A percentile compares a stretch with the other conserved stretches of the same genome.
phyloP scores from a whole-genome alignment of 2,113 vertebrate species.

The Urocynchramus pylzowi region DNA sequence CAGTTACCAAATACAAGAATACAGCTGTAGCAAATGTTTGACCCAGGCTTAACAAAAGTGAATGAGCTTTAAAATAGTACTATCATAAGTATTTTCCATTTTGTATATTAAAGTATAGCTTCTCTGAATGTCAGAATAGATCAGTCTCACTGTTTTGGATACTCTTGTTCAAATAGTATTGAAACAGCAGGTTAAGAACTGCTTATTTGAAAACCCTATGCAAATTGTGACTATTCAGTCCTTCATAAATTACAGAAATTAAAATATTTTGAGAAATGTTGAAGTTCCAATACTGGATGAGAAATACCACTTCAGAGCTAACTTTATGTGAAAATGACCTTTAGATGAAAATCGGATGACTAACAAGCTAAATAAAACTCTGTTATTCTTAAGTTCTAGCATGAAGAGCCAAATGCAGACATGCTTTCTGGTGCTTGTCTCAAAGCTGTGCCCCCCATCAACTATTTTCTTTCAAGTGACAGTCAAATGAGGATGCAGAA shows the following conservation, averaged over 20 bases:
- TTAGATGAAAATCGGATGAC: background rate
- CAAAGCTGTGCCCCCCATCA: background rate
- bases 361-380: slow-evolving; percentile 19
- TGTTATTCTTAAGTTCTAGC: background rate
- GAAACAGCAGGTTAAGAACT: background rate
- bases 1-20: background rate
- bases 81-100: background rate
- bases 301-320: background rate
- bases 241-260: background rate
- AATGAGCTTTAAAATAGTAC: background rate
- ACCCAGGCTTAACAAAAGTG: background rate
- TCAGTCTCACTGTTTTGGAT: background rate
- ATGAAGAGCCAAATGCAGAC: background rate
- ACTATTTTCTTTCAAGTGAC: background rate
- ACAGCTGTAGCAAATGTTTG: background rate
- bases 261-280: background rate
- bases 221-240: background rate
- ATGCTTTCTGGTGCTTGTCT: background rate
- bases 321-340: background rate
- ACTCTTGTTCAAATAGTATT: background rate
- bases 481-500: background rate
- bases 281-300: background rate
- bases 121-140: background rate
- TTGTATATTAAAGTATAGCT: background rate
- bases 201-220: background rate